These are phyloP conservation scores for Meta bourneti DNA, from an alignment of 2,888 invertebrate species.

Conservation along the genomic window DNA sequence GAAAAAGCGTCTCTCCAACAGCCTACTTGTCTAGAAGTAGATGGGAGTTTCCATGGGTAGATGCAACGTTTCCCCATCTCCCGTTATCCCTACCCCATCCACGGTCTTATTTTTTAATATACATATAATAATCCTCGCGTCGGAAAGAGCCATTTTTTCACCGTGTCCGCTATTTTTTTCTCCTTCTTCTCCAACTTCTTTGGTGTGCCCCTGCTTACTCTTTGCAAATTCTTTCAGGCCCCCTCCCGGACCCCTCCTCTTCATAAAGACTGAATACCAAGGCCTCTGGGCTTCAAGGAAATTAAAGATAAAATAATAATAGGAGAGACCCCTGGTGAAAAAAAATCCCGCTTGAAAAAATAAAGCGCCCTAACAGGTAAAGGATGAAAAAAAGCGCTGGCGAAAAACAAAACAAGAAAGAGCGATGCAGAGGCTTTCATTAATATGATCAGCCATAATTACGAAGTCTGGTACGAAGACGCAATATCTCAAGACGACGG, in stretches of 20 bases:
- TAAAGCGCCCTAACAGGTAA: constrained; percentile 69
- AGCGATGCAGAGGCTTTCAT: constrained; percentile 74
- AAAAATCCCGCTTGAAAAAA: constrained; percentile 47
- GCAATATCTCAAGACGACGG: constrained; percentile 67
- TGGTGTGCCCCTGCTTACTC: constrained; percentile 32
- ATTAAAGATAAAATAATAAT: constrained; percentile 77
- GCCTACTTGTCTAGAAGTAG: constrained; percentile 59
- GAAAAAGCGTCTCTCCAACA: constrained; percentile 55
- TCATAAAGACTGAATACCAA: constrained; percentile 73
- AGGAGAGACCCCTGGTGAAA: constrained; percentile 53
- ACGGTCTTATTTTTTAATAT: constrained; percentile 75
- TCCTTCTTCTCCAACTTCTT: constrained; percentile 25
- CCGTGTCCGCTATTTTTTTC: constrained; percentile 53
- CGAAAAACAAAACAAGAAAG: constrained; percentile 56
- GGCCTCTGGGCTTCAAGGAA: constrained; percentile 70
- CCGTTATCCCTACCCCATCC: constrained; percentile 17
- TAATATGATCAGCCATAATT: constrained; percentile 77
- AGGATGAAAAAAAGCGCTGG: constrained; percentile 53
- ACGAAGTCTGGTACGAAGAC: constrained; percentile 71
- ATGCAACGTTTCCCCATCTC: constrained; percentile 32
- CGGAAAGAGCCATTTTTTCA: constrained; percentile 55
- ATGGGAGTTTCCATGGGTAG: neutral
- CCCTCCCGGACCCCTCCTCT: constrained; percentile 17
- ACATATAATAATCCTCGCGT: constrained; percentile 76
- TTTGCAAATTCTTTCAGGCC: constrained; percentile 46